Percentiles rank a stretch among this genome's conserved stretches.
These are phyloP conservation scores for Agriopis leucophaearia DNA, from an alignment of 2,888 invertebrate genomes.

Conservation along the genomic window DNA sequence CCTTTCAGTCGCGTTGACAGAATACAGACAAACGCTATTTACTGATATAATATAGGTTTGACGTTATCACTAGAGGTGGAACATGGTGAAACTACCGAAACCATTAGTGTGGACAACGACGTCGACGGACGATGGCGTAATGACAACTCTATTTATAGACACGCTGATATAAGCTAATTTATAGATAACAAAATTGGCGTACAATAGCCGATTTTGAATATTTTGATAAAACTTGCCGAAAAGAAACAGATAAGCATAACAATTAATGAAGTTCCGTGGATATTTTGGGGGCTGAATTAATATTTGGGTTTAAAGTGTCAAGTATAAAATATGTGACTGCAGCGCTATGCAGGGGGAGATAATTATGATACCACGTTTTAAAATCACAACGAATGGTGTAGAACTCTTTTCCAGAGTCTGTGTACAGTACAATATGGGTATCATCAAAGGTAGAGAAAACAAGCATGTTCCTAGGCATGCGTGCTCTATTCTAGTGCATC, in stretches of 20 bases:
- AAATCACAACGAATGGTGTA: too few relatives aligned
- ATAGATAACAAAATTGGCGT: constrained; percentile 28
- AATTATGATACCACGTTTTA: too few relatives aligned
- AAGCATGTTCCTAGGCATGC: too few relatives aligned
- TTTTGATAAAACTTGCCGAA: not conserved
- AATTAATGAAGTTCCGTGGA: too few relatives aligned
- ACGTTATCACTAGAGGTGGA: constrained; percentile 72
- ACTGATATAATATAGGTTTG: constrained; percentile 56
- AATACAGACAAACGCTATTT: constrained; percentile 70
- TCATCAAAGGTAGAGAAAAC: too few relatives aligned
- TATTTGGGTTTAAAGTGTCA: not conserved
- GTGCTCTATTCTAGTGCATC: too few relatives aligned
- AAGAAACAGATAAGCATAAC: not conserved
- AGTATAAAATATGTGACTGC: not conserved
- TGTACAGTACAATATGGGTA: too few relatives aligned
- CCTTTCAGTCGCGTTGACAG: constrained; percentile 71
- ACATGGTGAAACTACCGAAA: constrained; percentile 63
- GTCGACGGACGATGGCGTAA: constrained; percentile 51
- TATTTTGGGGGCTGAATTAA: not conserved
- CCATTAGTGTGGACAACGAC: constrained; percentile 69
- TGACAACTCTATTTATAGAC: constrained; percentile 53
- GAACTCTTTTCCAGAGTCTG: too few relatives aligned
- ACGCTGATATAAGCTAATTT: constrained; percentile 45
- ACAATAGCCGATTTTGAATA: constrained; percentile 11
- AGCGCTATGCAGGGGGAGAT: not conserved